These are phyloP conservation scores for Cabera pusaria DNA, from an alignment of 2,888 invertebrate genomes.

Conservation along the genomic window DNA sequence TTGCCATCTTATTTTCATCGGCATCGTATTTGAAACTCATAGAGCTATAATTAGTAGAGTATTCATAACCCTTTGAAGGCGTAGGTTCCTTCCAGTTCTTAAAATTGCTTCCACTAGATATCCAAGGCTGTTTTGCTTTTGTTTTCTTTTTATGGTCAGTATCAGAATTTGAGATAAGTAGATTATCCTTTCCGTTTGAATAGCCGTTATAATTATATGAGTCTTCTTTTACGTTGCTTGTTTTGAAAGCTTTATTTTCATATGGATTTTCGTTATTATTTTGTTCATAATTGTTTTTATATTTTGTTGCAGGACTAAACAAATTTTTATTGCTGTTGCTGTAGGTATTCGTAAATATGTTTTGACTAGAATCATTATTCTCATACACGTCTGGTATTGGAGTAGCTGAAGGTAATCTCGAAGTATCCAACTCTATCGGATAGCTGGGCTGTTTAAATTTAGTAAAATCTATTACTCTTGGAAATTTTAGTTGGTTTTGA, in stretches of 20 bases:
- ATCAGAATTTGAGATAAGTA: constrained; percentile 21
- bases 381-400: constrained; percentile 42
- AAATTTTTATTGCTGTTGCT: constrained; percentile 41
- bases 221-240: constrained; percentile 32
- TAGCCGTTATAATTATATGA: constrained; percentile 15
- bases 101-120: constrained; percentile 42
- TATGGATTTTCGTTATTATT: constrained; percentile 42
- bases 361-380: constrained; percentile 40
- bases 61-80: constrained; percentile 57
- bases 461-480: constrained; percentile 68
- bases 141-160: constrained; percentile 52
- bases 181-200: constrained; percentile 22
- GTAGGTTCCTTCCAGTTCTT: constrained; percentile 54
- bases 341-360: constrained; percentile 37
- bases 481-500: constrained; percentile 52
- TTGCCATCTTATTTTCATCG: constrained; percentile 45
- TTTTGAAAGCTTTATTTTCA: constrained; percentile 40
- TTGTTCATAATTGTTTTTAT: constrained; percentile 38
- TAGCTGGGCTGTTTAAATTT: constrained; percentile 53
- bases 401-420: constrained; percentile 47
- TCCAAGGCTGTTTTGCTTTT: constrained; percentile 56
- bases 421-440: constrained; percentile 52
- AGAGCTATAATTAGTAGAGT: constrained; percentile 61
- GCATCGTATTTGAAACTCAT: constrained; percentile 60
- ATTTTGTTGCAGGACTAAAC: constrained; percentile 34